Evolutionary conservation across 2,797 vertebrate species (phyloP).

Genomic region (Syncerus caffer): DNA sequence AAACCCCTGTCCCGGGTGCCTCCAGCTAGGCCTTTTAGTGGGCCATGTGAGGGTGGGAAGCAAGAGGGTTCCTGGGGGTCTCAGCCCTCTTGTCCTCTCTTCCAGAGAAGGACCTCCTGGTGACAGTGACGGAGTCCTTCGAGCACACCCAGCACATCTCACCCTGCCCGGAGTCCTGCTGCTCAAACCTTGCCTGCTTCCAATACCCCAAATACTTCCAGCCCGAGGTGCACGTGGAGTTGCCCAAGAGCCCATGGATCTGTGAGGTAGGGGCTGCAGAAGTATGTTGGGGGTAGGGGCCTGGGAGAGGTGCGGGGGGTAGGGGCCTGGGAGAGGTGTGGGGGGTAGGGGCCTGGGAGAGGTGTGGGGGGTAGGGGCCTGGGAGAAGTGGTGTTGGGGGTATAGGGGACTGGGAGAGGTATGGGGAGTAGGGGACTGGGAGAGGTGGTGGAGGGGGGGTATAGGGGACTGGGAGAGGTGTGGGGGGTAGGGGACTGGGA

Average conservation of each 20-base stretch:
- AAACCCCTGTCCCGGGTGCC: background rate
- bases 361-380: accelerated
- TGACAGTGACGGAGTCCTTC: slow-evolving; percentile 87
- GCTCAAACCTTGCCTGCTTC: slow-evolving; percentile 73
- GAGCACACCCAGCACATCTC: slow-evolving; percentile 77
- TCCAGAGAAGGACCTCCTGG: slow-evolving; percentile 81
- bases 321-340: too few relatives aligned
- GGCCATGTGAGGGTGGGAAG: too few relatives aligned
- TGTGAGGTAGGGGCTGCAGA: background rate
- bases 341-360: too few relatives aligned
- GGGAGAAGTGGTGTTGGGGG: too few relatives aligned
- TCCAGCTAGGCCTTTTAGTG: background rate
- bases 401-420: too few relatives aligned
- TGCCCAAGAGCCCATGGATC: slow-evolving; percentile 40
- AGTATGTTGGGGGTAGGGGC: background rate
- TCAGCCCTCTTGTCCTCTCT: background rate
- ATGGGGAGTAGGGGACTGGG: too few relatives aligned
- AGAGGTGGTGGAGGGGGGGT: too few relatives aligned
- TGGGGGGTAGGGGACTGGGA: background rate
- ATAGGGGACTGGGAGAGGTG: too few relatives aligned
- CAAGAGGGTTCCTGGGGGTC: background rate
- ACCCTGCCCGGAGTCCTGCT: background rate
- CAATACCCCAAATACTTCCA: slow-evolving; percentile 84
- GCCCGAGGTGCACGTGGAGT: slow-evolving; percentile 40
- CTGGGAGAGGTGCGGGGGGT: accelerated